Evolutionary conservation across 2,797 vertebrate species (phyloP).

Genomic region (Sarcophilus harrisii): DNA sequence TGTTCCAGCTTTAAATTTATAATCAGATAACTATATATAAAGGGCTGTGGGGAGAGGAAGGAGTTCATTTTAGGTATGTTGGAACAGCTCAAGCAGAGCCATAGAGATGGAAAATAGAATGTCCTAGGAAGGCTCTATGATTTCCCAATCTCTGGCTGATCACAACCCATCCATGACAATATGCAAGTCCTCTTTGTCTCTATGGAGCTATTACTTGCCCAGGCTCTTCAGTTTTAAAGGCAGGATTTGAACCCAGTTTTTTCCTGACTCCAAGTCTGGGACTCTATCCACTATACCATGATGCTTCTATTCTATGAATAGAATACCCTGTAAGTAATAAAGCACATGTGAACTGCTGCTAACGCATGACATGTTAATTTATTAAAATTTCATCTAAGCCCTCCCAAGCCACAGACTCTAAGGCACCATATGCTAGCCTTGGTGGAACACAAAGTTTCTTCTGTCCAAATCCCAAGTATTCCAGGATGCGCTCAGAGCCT

Average conservation of each 20-base stretch:
- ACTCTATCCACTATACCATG: neutral
- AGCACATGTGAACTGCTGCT: slow-evolving; percentile 12
- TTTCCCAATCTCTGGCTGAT: neutral
- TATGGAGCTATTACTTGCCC: neutral
- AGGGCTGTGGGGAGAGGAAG: neutral
- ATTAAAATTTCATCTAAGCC: neutral
- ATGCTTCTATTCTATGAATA: neutral
- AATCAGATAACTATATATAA: neutral
- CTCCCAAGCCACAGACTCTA: neutral
- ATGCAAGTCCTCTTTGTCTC: neutral
- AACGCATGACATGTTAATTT: neutral
- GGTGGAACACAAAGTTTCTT: neutral
- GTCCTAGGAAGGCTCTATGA: neutral
- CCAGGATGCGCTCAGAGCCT: neutral
- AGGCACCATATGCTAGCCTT: neutral
- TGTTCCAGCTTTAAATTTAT: neutral
- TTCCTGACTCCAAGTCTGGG: neutral
- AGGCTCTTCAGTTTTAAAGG: neutral
- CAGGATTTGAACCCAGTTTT: neutral
- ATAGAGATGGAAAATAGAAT: neutral
- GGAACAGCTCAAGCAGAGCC: neutral
- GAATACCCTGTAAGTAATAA: neutral
- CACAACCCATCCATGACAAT: neutral
- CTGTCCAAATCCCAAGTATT: neutral
- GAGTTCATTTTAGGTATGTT: neutral